Percentiles rank a stretch among this genome's conserved stretches.
Evolutionary conservation across 2,888 invertebrate genomes (phyloP).

Genomic region (Melanchra persicariae): DNA sequence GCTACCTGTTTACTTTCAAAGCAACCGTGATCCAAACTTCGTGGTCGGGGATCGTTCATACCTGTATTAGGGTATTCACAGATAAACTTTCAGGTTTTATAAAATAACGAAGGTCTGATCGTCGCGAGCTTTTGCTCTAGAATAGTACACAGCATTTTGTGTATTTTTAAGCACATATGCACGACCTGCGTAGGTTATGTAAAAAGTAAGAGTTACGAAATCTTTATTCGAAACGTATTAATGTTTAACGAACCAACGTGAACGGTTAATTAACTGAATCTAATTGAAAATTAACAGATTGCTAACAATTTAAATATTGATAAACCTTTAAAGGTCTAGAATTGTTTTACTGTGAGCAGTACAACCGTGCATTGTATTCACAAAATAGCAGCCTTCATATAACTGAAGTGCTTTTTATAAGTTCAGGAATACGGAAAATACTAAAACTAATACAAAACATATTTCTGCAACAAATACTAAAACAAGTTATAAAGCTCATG

Average conservation of each 20-base stretch:
- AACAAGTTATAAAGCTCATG: constrained; percentile 19
- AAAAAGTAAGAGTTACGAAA: constrained; percentile 55
- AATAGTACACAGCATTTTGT: constrained; percentile 23
- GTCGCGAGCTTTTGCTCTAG: no score
- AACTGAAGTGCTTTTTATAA: neutral
- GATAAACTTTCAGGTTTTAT: no score
- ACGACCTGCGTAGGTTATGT: constrained; percentile 32
- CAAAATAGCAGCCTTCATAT: no score
- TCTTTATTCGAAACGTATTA: constrained; percentile 33
- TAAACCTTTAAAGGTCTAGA: constrained; percentile 2
- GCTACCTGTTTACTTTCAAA: no score
- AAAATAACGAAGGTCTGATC: no score
- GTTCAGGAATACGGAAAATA: neutral
- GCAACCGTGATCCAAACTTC: no score
- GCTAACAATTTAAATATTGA: constrained; percentile 29
- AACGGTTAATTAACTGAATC: constrained; percentile 45
- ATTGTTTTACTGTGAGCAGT: neutral
- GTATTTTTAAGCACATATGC: constrained; percentile 3
- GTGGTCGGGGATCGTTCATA: no score
- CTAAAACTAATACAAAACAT: constrained; percentile 1
- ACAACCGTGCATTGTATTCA: no score
- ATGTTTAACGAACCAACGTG: constrained; percentile 43
- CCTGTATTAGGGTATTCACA: no score
- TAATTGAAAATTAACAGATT: constrained; percentile 50
- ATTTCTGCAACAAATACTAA: constrained; percentile 1